These are phyloP conservation scores for Mus spicilegus DNA, from an alignment of 2,113 vertebrate species.

Conservation along the genomic window DNA sequence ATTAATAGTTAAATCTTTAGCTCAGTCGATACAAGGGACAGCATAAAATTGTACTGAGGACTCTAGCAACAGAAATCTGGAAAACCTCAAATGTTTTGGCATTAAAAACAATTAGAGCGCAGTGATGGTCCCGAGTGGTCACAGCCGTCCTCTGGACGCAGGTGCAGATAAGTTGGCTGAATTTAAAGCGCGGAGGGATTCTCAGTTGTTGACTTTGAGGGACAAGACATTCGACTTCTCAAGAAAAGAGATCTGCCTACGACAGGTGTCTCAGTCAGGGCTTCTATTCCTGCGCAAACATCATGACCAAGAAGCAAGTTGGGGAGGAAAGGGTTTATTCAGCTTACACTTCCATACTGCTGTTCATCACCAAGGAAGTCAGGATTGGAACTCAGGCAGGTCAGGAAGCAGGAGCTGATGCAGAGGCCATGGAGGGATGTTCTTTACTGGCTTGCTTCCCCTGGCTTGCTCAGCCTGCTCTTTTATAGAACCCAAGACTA, in stretches of 20 bases:
- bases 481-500: too few species aligned
- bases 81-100: conserved; percentile 41
- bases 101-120: conserved; percentile 63
- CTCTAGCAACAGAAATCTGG: conserved; percentile 45
- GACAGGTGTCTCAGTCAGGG: too few species aligned
- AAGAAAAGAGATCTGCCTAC: conserved; percentile 32
- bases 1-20: conserved; percentile 75
- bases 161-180: background rate
- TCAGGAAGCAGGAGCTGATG: too few species aligned
- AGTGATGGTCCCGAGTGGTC: background rate
- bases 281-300: too few species aligned
- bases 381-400: too few species aligned
- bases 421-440: too few species aligned
- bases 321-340: too few species aligned
- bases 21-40: conserved; percentile 54
- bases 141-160: background rate
- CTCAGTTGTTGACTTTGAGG: background rate
- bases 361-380: too few species aligned
- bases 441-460: too few species aligned
- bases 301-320: too few species aligned
- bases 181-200: background rate
- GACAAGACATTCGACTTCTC: background rate
- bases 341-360: too few species aligned
- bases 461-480: too few species aligned
- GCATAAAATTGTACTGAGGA: conserved; percentile 60